Conservation (phyloP, 2,113 vertebrate species). For the Misgurnus anguillicaudatus region DNA sequence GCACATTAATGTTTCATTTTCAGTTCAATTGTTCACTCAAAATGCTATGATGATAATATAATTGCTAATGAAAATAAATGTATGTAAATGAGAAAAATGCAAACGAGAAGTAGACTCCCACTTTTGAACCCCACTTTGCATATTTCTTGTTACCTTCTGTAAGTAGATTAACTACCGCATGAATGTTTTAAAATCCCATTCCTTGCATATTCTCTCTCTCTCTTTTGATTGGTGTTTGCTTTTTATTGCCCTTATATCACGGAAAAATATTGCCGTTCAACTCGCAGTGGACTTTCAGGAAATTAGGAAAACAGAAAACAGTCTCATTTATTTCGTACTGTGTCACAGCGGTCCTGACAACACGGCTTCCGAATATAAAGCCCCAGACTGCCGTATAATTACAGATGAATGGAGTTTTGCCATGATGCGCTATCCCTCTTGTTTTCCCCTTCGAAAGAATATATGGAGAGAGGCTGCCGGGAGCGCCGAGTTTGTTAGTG, state of each 20-base stretch:
- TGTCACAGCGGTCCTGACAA: not conserved
- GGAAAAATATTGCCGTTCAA: not conserved
- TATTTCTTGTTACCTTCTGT: no score
- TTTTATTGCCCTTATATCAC: not conserved
- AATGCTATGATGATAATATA: no score
- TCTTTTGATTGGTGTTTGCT: not conserved
- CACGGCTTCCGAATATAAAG: not conserved
- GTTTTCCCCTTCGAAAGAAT: conserved; percentile 65
- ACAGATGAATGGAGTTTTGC: conserved; percentile 61
- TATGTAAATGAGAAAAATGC: no score
- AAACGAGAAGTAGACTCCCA: no score
- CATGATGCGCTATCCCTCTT: conserved; percentile 62
- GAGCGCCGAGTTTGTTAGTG: conserved; percentile 66
- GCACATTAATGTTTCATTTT: no score
- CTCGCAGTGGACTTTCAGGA: not conserved
- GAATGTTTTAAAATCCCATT: not conserved
- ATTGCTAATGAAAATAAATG: no score
- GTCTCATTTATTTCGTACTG: not conserved
- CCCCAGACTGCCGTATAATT: not conserved
- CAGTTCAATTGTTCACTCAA: no score
- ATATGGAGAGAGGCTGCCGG: conserved; percentile 55
- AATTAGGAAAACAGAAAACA: conserved; percentile 55
- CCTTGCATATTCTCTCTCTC: not conserved
- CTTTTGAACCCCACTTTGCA: no score
- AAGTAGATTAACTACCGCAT: not conserved